phyloP scores from a whole-genome alignment of 2,113 vertebrate genomes.

The Scytalopus superciliaris region DNA sequence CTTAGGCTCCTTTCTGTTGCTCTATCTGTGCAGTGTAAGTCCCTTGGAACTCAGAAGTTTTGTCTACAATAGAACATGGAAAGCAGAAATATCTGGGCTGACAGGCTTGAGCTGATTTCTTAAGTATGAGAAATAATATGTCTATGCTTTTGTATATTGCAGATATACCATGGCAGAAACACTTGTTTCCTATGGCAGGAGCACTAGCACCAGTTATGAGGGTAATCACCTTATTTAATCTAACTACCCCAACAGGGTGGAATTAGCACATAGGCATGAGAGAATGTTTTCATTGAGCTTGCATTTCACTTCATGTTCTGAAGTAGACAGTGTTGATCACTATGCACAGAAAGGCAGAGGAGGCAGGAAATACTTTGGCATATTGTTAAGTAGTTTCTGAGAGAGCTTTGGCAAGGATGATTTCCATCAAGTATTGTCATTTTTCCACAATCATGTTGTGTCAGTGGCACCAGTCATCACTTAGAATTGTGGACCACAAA shows the following conservation, averaged over 20 bases:
- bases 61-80: not conserved
- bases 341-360: not conserved
- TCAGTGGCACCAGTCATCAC: not conserved
- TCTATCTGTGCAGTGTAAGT: not conserved
- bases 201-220: not conserved
- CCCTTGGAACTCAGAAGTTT: not conserved
- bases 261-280: fast-evolving
- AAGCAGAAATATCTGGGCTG: not conserved
- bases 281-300: not conserved
- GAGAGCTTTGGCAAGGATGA: not conserved
- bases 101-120: not conserved
- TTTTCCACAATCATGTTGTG: not conserved
- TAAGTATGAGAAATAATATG: not conserved
- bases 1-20: not conserved
- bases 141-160: not conserved
- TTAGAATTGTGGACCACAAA: not conserved
- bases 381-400: not conserved
- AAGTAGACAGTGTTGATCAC: not conserved
- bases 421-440: not conserved
- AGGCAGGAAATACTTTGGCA: not conserved
- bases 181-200: not conserved
- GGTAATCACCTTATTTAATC: not conserved
- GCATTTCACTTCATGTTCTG: fast-evolving
- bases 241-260: not conserved
- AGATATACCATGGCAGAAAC: not conserved